Base-by-base conservation (phyloP, 2,797 vertebrate genomes). In the Thripadectes ignobilis region DNA sequence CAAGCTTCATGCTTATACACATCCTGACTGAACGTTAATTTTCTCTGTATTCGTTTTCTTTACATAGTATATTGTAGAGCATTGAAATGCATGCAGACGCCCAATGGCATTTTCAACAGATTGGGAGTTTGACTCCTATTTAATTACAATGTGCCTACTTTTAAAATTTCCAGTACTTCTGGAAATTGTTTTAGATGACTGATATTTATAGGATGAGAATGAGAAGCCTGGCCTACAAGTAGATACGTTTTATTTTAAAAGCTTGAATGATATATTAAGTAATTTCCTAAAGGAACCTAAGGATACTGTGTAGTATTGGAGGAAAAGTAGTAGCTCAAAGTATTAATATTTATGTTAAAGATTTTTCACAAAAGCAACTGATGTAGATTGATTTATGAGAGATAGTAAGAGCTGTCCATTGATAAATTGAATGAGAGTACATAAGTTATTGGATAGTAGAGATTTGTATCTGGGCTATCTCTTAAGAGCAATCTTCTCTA, bases 321-420 rank as follows among this genome's bases (percentile, higher is more conserved):
- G 79, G 54, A 51, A 84, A 91, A 97, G 90, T 81, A 91, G 34
- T 67, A 61, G 59, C 59, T 92, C n/a, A 9, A 49, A 82, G 38
- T 79, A 88, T 96, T 96, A 96, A 94, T 94, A 95, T 93, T 94
- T 73, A 92, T 92, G n/a, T 63, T 96, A 88, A 84, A 88, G 79
- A 89, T 92, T 94, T 95, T 93, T 94, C 67, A 71, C 36, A 39
- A 85, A 95, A 95, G 84, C 77, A 91, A 49, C 59, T 57, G 67
- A 63, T 92, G 68, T 74, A 79, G 80, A 66, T 94, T 94, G 91
- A 96, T 94, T 91, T 95, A 84, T 95, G 74, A 89, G 83, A 84
- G 57, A 54, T 22, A 69, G 48, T 66, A 52, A 61, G 71, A 92
- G 51, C 14, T 48, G 85, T 94, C 86, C 69, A 92, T 51, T 92